Conservation (phyloP, 2,797 vertebrate genomes). For the Chrysolophus pictus region DNA sequence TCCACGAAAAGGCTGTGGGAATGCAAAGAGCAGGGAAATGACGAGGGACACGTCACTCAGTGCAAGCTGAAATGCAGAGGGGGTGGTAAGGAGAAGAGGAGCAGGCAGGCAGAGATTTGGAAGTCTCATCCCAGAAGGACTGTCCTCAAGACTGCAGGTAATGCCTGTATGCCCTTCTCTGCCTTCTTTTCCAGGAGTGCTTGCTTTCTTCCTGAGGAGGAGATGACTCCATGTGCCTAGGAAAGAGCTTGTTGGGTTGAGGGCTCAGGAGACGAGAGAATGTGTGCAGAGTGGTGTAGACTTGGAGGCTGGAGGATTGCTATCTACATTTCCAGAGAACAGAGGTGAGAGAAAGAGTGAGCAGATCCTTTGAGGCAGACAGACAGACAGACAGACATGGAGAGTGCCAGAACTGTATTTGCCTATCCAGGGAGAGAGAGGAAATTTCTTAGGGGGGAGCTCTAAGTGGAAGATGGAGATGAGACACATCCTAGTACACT, state of each 20-base stretch:
- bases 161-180: slow-evolving; percentile 30
- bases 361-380: background rate
- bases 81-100: slow-evolving; percentile 40
- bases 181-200: slow-evolving; percentile 16
- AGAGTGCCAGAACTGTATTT: background rate
- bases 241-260: background rate
- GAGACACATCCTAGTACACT: background rate
- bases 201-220: slow-evolving; percentile 13
- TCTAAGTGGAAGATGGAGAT: background rate
- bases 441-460: background rate
- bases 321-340: background rate
- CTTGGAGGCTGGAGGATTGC: background rate
- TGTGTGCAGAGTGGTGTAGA: background rate
- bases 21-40: slow-evolving; percentile 29
- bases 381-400: background rate
- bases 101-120: slow-evolving; percentile 35
- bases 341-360: background rate
- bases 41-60: slow-evolving; percentile 63
- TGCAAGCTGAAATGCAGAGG: slow-evolving; percentile 49
- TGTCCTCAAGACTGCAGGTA: slow-evolving; percentile 69
- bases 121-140: slow-evolving; percentile 45
- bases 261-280: background rate
- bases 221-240: background rate
- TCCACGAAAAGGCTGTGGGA: slow-evolving; percentile 51
- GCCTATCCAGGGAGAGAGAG: background rate